Conservation (phyloP, 1,140 invertebrate species). For the Drosophila ironensis region DNA sequence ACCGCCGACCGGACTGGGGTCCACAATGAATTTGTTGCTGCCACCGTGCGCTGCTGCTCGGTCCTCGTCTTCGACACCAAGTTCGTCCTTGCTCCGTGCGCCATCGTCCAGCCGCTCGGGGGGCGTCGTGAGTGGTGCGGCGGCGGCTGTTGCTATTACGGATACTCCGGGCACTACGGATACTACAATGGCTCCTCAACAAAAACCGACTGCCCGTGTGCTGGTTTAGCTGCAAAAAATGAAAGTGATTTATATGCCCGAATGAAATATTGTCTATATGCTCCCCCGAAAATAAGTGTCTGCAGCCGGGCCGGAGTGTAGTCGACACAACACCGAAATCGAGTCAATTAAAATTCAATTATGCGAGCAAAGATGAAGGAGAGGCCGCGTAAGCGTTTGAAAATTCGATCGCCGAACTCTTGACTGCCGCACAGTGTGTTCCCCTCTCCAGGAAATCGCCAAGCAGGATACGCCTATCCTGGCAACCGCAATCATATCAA, state of each 20-base stretch:
- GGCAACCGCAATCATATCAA: slow-evolving; percentile 45
- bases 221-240: slow-evolving; percentile 65
- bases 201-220: slow-evolving; percentile 57
- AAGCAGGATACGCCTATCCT: slow-evolving; percentile 8
- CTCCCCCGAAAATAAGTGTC: slow-evolving; percentile 48
- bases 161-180: slow-evolving; percentile 3
- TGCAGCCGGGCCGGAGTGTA: background rate
- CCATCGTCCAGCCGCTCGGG: slow-evolving; percentile 23
- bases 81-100: slow-evolving; percentile 4
- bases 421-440: slow-evolving; percentile 22
- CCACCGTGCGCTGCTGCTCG: slow-evolving; percentile 30
- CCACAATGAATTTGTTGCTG: slow-evolving; percentile 22
- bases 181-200: background rate
- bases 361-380: slow-evolving; percentile 69
- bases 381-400: slow-evolving; percentile 74
- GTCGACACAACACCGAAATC: slow-evolving; percentile 14
- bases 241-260: slow-evolving; percentile 73
- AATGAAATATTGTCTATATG: slow-evolving; percentile 72
- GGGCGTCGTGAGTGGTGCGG: slow-evolving; percentile 39
- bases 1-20: slow-evolving; percentile 60
- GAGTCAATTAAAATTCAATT: slow-evolving; percentile 78
- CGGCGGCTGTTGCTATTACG: slow-evolving; percentile 17
- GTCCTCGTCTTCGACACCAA: slow-evolving; percentile 19
- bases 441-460: background rate
- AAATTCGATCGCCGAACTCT: slow-evolving; percentile 54